Percentiles rank a stretch among this genome's conserved stretches.
These are phyloP conservation scores for Myrmecobius fasciatus DNA, from an alignment of 2,113 vertebrate genomes.

Conservation along the genomic window DNA sequence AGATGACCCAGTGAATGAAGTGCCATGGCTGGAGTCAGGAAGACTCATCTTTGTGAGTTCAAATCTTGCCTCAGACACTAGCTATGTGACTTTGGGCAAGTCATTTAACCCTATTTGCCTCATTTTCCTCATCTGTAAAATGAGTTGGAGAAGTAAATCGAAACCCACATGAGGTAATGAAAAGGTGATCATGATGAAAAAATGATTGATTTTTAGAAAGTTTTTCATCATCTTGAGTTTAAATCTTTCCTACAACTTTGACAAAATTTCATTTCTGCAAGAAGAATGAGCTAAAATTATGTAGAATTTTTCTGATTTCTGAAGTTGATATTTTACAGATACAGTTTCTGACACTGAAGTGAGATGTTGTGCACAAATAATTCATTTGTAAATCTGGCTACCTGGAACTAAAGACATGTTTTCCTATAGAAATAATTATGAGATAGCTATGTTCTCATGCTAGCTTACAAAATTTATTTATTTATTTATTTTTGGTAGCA, in stretches of 20 bases:
- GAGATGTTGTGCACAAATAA: not conserved
- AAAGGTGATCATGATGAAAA: not conserved
- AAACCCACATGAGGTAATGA: not conserved
- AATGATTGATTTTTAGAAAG: not conserved
- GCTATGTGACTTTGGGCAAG: not conserved
- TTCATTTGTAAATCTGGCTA: not conserved
- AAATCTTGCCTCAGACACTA: not conserved
- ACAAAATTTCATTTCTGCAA: conserved; percentile 15
- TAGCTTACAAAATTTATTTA: no score
- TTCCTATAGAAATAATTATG: not conserved
- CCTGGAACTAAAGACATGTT: no score
- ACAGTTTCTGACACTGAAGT: not conserved
- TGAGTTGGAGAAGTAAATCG: not conserved
- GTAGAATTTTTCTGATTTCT: conserved; percentile 3
- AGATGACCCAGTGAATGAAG: not conserved
- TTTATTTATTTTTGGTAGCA: no score
- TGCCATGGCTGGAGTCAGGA: not conserved
- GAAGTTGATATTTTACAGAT: conserved; percentile 5
- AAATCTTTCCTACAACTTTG: conserved; percentile 8
- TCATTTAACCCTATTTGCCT: not conserved
- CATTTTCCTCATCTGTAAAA: not conserved
- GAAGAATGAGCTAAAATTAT: not conserved
- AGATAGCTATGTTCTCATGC: no score
- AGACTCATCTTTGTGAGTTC: not conserved
- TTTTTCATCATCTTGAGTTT: not conserved